A percentile compares a stretch with the other conserved stretches of the same genome.
These are phyloP conservation scores for Leptinotarsa undecemlineata DNA, from an alignment of 1,140 invertebrate species.

Conservation along the genomic window DNA sequence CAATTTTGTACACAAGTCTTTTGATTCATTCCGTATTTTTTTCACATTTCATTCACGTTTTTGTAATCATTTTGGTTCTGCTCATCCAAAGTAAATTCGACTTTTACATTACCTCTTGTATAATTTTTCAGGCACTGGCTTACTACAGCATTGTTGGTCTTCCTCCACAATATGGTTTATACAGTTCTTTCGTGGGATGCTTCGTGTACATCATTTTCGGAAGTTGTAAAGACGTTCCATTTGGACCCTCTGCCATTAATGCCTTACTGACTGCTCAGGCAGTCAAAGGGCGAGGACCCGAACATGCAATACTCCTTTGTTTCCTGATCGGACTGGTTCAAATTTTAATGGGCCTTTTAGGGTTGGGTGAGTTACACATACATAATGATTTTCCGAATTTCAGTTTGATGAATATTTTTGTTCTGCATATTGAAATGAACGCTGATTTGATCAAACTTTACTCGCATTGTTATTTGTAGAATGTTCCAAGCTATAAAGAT, in stretches of 20 bases:
- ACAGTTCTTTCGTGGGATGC: slow-evolving; percentile 87
- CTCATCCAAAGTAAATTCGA: not conserved
- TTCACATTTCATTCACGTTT: not conserved
- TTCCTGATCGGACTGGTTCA: slow-evolving; percentile 81
- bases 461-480: no score
- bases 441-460: not conserved
- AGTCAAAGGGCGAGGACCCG: slow-evolving; percentile 66
- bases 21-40: no score
- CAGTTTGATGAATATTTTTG: not conserved
- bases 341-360: slow-evolving; percentile 82
- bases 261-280: slow-evolving; percentile 80
- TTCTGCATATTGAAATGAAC: not conserved
- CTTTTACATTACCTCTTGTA: not conserved
- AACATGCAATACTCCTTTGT: slow-evolving; percentile 79
- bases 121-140: slow-evolving; percentile 71
- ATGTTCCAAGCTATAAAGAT: no score
- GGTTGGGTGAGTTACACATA: slow-evolving; percentile 67
- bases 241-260: slow-evolving; percentile 84
- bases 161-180: slow-evolving; percentile 83
- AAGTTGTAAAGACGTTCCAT: slow-evolving; percentile 86
- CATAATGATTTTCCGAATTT: not conserved
- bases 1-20: no score
- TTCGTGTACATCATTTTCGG: slow-evolving; percentile 91
- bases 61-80: not conserved
- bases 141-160: slow-evolving; percentile 83